These are phyloP conservation scores for Ichneumon xanthorius DNA, from an alignment of 2,888 invertebrate genomes.

Conservation along the genomic window DNA sequence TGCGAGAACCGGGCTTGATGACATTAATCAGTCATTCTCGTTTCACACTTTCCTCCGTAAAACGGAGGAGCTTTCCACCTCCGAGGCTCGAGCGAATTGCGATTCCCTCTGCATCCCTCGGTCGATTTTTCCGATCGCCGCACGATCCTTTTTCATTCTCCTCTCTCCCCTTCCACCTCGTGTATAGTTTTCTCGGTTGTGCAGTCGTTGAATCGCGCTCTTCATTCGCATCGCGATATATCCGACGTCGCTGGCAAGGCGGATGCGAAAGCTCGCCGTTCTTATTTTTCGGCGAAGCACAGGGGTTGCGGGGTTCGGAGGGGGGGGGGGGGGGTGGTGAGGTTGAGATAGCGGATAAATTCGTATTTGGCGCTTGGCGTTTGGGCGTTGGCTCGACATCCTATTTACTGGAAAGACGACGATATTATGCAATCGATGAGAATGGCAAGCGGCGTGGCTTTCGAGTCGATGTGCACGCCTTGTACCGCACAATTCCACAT, in stretches of 20 bases:
- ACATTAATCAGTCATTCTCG: conserved; percentile 58
- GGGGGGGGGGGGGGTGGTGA: conserved; percentile 36
- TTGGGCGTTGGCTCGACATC: conserved; percentile 74
- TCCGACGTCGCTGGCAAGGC: conserved; percentile 11
- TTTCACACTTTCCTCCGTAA: conserved; percentile 40
- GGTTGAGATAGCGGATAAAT: conserved; percentile 73
- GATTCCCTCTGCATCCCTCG: conserved; percentile 2
- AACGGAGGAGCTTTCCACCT: background rate
- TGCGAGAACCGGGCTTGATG: background rate
- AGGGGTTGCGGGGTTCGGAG: background rate
- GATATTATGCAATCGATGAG: conserved; percentile 78
- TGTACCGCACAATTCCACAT: conserved; percentile 66
- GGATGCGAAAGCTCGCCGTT: conserved; percentile 32
- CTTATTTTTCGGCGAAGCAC: conserved; percentile 36
- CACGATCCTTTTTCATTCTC: conserved; percentile 8
- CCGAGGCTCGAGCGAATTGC: conserved; percentile 12
- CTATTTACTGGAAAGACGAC: conserved; percentile 80
- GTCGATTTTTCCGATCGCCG: conserved; percentile 24
- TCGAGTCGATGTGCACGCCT: conserved; percentile 60
- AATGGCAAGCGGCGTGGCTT: conserved; percentile 62
- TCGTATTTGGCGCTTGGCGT: conserved; percentile 75
- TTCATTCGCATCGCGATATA: conserved; percentile 17
- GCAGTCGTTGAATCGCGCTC: background rate
- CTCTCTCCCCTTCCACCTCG: background rate
- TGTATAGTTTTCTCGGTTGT: conserved; percentile 1